Evolutionary conservation across 1,140 invertebrate genomes (phyloP), one percentile per base, ranked within the genome.

Genomic region (Luehdorfia chinensis): DNA sequence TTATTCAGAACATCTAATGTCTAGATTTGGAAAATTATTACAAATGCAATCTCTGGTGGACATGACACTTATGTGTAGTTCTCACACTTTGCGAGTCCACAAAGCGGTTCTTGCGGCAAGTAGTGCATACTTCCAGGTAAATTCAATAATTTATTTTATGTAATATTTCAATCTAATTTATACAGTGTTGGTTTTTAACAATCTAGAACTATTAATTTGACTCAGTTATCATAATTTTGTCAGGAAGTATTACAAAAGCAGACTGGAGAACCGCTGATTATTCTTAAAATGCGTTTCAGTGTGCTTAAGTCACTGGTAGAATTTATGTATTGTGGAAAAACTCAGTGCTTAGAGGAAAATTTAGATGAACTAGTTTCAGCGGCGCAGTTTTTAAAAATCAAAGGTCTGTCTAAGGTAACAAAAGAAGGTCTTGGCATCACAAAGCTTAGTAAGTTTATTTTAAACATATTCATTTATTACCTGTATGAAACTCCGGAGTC

Each of bases 61-160:
- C 62, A 87, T 90, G 70, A 89, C 89, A 41, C 72, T 91, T 3
- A 90, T 89, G 84, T 91, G 90, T 65, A 89, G 88, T 53, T 89
- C 89, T 7, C 88, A 90, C 44, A 89, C 88, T 51, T 75, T 91
- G 12, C 88, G 88, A 66, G 90, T 90, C 13, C 90, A 91, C 61
- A 87, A 90, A 75, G 83, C 89, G 11, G 90, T 92, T 27, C 87
- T 92, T 12, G 89, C 88, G 28, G 90, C 90, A 37, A 83, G 77
- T 57, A 91, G 90, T 64, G 89, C 90, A 39, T 92, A 91, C 69
- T 91, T 92, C 75, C 87, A 89, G 73, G 90, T 89, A 71, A 63
- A 37, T 4, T 59, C 55, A 36, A 32, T 31, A 19, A 2, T 34
- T 36, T 21, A 19, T 30, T 25, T 8, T 28, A 11, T 30, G 21